Percentiles rank a stretch among this genome's conserved stretches.
These are phyloP conservation scores for Tipula confusa DNA, from an alignment of 2,888 invertebrate genomes.

Conservation along the genomic window DNA sequence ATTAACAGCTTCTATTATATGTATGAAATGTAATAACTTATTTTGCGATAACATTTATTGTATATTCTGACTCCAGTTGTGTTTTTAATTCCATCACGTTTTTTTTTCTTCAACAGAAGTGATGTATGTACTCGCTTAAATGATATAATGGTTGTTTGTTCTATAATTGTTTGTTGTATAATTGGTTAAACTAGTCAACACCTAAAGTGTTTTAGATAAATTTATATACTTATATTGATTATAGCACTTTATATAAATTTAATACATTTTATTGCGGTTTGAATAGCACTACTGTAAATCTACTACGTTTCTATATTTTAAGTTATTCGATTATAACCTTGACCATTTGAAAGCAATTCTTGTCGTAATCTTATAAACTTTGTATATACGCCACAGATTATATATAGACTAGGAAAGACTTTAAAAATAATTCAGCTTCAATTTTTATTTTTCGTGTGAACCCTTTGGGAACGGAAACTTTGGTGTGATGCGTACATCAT, in stretches of 20 bases:
- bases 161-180: not conserved
- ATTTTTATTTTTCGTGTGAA: not conserved
- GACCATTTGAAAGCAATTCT: not conserved
- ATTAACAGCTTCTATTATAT: not conserved
- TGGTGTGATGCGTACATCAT: not conserved
- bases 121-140: not conserved
- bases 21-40: not conserved
- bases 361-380: not conserved
- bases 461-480: not conserved
- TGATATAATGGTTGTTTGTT: not conserved
- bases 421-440: not conserved
- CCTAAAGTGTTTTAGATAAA: not conserved
- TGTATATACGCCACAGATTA: not conserved
- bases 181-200: not conserved
- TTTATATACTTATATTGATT: not conserved
- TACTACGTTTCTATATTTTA: not conserved
- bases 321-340: not conserved
- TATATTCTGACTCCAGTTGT: not conserved
- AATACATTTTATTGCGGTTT: not conserved
- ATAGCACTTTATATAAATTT: not conserved
- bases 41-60: not conserved
- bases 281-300: not conserved
- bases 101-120: not conserved
- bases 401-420: not conserved
- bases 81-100: conserved; percentile 20